A percentile compares a stretch with the other conserved stretches of the same genome.
phyloP scores from a whole-genome alignment of 2,888 invertebrate species.

The Xylota sylvarum region DNA sequence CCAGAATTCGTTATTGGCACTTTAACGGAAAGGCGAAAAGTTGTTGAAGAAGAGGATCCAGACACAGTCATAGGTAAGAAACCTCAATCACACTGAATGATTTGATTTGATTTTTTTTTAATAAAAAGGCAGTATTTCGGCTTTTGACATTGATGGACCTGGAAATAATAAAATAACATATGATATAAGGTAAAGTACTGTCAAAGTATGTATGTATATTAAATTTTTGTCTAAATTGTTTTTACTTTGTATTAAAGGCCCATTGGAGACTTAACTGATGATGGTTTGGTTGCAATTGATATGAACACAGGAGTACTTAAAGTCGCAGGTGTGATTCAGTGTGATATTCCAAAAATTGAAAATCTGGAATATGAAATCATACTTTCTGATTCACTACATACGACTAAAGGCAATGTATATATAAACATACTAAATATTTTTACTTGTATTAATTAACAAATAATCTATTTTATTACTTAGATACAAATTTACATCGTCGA shows the following conservation, averaged over 20 bases:
- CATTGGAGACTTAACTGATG: constrained; percentile 81
- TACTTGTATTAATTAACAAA: constrained; percentile 16
- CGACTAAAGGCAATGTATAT: constrained; percentile 84
- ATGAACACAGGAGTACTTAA: constrained; percentile 86
- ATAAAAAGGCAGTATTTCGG: constrained; percentile 85
- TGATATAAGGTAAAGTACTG: constrained; percentile 85
- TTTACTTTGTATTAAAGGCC: constrained; percentile 58
- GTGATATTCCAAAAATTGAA: constrained; percentile 85
- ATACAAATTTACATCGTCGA: constrained; percentile 87
- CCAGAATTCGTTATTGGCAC: constrained; percentile 86
- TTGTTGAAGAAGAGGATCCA: constrained; percentile 86
- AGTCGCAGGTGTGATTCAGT: constrained; percentile 86
- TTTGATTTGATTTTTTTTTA: no score
- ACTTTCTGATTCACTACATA: constrained; percentile 85
- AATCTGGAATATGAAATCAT: constrained; percentile 86
- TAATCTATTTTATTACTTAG: constrained; percentile 82
- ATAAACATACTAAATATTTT: constrained; percentile 7
- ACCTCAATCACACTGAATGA: background rate
- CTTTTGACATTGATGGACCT: constrained; percentile 88
- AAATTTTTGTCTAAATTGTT: background rate
- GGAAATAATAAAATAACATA: constrained; percentile 87
- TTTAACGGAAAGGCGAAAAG: constrained; percentile 84
- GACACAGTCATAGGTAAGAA: constrained; percentile 86
- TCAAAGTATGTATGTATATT: background rate
- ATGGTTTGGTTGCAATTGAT: constrained; percentile 86